phyloP scores from a whole-genome alignment of 1,140 invertebrate genomes.

The Hycleus cichorii region DNA sequence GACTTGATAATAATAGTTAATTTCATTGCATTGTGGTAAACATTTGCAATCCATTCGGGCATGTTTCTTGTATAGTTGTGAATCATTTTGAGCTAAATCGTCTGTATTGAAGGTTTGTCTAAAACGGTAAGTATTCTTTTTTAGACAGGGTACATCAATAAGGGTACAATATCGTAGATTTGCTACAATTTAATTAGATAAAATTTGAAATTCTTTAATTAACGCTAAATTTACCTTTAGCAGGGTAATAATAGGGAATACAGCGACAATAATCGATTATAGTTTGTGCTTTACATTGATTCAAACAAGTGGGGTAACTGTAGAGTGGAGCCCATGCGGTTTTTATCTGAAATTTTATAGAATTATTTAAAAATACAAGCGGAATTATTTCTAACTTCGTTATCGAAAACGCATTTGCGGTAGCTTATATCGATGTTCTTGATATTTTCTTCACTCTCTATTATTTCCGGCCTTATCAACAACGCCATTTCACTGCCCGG shows the following conservation, averaged over 20 bases:
- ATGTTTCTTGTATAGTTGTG: not conserved
- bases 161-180: constrained; percentile 13
- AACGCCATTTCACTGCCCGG: constrained; percentile 7
- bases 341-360: constrained; percentile 7
- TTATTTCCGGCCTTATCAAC: constrained; percentile 11
- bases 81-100: too few relatives aligned
- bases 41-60: not conserved
- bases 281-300: constrained; percentile 9
- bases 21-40: constrained; percentile 8
- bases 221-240: constrained; percentile 1
- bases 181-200: constrained; percentile 5
- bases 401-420: constrained; percentile 11
- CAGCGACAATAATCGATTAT: constrained; percentile 11
- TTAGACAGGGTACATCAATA: constrained; percentile 12
- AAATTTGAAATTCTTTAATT: not conserved
- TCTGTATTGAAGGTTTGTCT: too few relatives aligned
- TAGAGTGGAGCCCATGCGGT: constrained; percentile 10
- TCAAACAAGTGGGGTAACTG: constrained; percentile 15
- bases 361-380: not conserved
- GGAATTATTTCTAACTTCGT: constrained; percentile 8
- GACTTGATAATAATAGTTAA: constrained; percentile 3
- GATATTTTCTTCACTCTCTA: constrained; percentile 3
- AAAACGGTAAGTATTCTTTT: constrained; percentile 1
- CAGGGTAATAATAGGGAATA: constrained; percentile 14
- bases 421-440: not conserved